These are phyloP conservation scores for Rhingia rostrata DNA, from an alignment of 2,888 invertebrate genomes.

Conservation along the genomic window DNA sequence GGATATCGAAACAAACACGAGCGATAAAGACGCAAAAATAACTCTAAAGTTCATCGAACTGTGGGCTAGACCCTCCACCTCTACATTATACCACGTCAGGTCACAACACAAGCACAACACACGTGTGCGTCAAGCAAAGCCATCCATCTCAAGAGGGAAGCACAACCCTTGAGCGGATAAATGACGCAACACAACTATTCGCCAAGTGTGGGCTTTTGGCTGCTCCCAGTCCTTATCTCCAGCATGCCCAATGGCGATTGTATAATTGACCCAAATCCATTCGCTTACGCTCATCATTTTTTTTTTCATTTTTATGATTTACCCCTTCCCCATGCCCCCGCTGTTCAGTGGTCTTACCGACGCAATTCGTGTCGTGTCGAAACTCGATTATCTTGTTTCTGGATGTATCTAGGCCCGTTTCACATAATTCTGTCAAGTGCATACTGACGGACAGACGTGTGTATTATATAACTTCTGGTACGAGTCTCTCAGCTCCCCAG, in stretches of 20 bases:
- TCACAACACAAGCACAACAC: background rate
- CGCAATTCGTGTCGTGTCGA: slow-evolving; percentile 24
- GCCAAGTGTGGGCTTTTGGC: slow-evolving; percentile 1
- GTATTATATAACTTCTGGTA: slow-evolving; percentile 22
- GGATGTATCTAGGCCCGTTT: slow-evolving; percentile 13
- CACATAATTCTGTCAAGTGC: slow-evolving; percentile 36
- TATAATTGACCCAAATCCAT: slow-evolving; percentile 42
- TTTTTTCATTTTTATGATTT: slow-evolving; percentile 17
- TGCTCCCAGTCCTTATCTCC: slow-evolving; percentile 1
- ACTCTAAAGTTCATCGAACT: slow-evolving; percentile 16
- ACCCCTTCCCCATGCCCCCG: background rate
- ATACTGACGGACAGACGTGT: background rate
- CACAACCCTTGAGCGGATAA: slow-evolving; percentile 8
- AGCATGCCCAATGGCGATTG: background rate
- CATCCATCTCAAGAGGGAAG: slow-evolving; percentile 10
- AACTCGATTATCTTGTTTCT: slow-evolving; percentile 48
- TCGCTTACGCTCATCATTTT: slow-evolving; percentile 22
- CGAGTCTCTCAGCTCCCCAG: background rate
- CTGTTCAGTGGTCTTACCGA: slow-evolving; percentile 2
- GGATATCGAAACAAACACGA: background rate
- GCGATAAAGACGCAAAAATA: background rate
- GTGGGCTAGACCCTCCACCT: background rate
- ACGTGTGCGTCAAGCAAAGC: background rate
- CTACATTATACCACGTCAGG: background rate
- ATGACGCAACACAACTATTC: slow-evolving; percentile 20